Conservation (phyloP, 2,888 invertebrate species). For the Prenolepis imparis region DNA sequence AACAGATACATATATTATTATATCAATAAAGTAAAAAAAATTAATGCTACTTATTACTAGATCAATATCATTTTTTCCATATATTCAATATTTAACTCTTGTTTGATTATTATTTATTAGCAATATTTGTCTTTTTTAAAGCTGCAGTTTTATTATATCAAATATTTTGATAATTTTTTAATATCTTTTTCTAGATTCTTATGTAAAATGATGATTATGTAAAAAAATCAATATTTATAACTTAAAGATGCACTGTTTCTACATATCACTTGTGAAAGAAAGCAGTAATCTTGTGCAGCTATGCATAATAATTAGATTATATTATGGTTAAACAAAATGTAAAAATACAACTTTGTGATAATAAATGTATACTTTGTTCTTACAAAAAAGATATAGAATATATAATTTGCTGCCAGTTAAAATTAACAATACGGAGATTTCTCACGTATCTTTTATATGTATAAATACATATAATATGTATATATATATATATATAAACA, state of each 20-base stretch:
- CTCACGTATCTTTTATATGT: constrained; percentile 1
- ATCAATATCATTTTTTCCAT: constrained; percentile 17
- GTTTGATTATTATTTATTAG: not conserved
- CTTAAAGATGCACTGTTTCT: constrained; percentile 20
- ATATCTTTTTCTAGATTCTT: not conserved
- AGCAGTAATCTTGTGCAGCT: constrained; percentile 16
- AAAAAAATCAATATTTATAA: constrained; percentile 14
- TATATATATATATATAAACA: not conserved
- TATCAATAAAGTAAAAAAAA: constrained; percentile 28
- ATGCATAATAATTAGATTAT: not conserved
- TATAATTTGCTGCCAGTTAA: constrained; percentile 39
- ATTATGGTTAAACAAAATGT: constrained; percentile 13
- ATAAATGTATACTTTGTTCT: constrained; percentile 14
- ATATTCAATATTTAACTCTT: constrained; percentile 5
- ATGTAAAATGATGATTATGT: not conserved
- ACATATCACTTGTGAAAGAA: constrained; percentile 38
- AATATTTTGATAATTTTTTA: constrained; percentile 34
- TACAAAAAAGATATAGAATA: constrained; percentile 40
- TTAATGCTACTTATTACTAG: constrained; percentile 5
- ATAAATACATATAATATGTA: not conserved
- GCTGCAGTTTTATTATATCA: constrained; percentile 40
- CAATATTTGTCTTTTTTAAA: constrained; percentile 23
- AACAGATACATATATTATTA: not conserved
- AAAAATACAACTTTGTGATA: constrained; percentile 35
- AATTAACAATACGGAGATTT: constrained; percentile 35